Conservation (phyloP, 1,140 invertebrate genomes). For the Phenacoccus solenopsis region DNA sequence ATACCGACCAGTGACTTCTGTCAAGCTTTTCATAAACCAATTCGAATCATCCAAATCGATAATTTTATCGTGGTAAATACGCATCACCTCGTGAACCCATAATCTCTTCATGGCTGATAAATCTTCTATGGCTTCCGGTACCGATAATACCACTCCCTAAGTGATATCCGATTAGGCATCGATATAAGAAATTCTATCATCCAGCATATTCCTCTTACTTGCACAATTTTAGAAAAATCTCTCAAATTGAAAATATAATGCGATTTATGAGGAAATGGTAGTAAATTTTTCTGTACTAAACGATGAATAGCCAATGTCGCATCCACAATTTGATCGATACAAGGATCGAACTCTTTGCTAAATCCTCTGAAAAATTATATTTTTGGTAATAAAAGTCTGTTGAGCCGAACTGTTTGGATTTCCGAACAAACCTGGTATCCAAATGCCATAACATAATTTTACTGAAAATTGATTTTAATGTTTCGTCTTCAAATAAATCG, state of each 20-base stretch:
- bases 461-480: slow-evolving; percentile 75
- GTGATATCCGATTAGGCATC: neutral
- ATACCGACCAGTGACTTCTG: slow-evolving; percentile 34
- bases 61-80: slow-evolving; percentile 88
- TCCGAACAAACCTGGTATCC: slow-evolving; percentile 56
- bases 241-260: slow-evolving; percentile 92
- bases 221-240: slow-evolving; percentile 86
- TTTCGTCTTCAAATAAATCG: slow-evolving; percentile 78
- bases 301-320: slow-evolving; percentile 83
- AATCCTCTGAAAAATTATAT: slow-evolving; percentile 55
- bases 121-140: slow-evolving; percentile 81
- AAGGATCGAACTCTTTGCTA: slow-evolving; percentile 87
- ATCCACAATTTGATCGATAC: slow-evolving; percentile 74
- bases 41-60: slow-evolving; percentile 66
- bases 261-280: slow-evolving; percentile 82
- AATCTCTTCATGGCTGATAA: slow-evolving; percentile 77
- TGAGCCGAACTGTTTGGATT: neutral
- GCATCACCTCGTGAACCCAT: slow-evolving; percentile 87
- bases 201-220: slow-evolving; percentile 37
- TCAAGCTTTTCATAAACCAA: slow-evolving; percentile 57
- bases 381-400: neutral
- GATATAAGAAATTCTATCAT: neutral
- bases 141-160: slow-evolving; percentile 78
- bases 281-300: slow-evolving; percentile 59
- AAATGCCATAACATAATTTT: slow-evolving; percentile 91